Conservation (phyloP, 2,113 vertebrate species). For the Dromas ardeola region DNA sequence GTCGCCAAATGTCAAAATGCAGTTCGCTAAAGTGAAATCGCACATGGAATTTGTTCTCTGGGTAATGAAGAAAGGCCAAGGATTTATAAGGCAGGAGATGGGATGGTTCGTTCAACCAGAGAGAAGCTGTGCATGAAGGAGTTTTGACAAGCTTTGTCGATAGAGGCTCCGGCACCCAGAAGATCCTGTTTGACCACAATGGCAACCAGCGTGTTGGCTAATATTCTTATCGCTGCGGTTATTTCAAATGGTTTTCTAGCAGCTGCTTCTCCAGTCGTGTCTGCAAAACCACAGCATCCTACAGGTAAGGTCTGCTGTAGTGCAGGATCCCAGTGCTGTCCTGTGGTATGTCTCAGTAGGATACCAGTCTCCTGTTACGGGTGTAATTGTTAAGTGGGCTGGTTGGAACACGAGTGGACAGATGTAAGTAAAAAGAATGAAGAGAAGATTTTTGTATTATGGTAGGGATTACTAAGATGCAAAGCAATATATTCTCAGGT, state of each 20-base stretch:
- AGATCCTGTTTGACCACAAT: neutral
- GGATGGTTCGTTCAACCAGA: neutral
- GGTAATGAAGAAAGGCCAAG: neutral
- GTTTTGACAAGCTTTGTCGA: neutral
- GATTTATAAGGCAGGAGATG: constrained; percentile 17
- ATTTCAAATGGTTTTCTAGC: neutral
- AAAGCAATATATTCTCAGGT: neutral
- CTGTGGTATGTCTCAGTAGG: neutral
- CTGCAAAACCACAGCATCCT: neutral
- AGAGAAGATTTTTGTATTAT: neutral
- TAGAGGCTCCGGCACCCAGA: neutral
- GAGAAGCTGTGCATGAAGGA: neutral
- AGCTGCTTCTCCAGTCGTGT: neutral
- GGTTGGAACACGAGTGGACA: neutral
- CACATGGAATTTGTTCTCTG: neutral
- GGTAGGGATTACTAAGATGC: neutral
- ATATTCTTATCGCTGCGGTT: neutral
- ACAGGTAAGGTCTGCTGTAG: neutral
- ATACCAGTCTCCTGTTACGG: neutral
- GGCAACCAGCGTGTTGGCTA: neutral
- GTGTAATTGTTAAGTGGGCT: neutral
- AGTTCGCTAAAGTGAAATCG: neutral
- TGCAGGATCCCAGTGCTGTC: neutral
- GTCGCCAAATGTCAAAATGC: constrained; percentile 23
- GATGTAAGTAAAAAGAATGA: neutral